Conservation (phyloP, 2,888 invertebrate species). For the Epirrhoe alternata region DNA sequence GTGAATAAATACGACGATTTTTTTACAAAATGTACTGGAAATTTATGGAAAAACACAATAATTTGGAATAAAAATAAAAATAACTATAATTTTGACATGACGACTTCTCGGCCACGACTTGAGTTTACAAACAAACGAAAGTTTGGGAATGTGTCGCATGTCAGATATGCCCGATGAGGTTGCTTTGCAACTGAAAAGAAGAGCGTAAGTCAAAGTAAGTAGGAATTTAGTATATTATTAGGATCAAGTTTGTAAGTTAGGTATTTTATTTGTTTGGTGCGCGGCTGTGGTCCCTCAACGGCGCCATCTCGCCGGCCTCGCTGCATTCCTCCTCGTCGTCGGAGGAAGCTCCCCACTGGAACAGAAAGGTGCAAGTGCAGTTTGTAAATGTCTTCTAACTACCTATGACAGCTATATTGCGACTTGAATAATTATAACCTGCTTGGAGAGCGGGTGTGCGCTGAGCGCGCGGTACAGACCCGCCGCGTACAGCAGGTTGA, state of each 20-base stretch:
- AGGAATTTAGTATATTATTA: no score
- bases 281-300: conserved; percentile 3
- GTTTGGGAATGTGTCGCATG: conserved; percentile 8
- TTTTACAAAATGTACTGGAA: conserved; percentile 36
- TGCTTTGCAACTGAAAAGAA: neutral
- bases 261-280: neutral
- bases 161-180: conserved; percentile 1
- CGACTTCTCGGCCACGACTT: conserved; percentile 47
- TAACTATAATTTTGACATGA: conserved; percentile 58
- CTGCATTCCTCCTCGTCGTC: conserved; percentile 33
- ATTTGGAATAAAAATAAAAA: conserved; percentile 39
- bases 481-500: conserved; percentile 70
- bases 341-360: conserved; percentile 65
- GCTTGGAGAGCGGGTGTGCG: conserved; percentile 61
- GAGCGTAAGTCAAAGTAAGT: no score
- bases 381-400: no score
- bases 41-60: conserved; percentile 58
- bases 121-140: conserved; percentile 54
- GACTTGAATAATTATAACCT: conserved; percentile 50
- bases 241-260: no score
- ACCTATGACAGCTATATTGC: no score
- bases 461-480: conserved; percentile 63
- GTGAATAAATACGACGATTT: conserved; percentile 31
- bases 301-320: conserved; percentile 21
- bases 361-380: no score